A percentile compares a stretch with the other conserved stretches of the same genome.
Evolutionary conservation across 1,140 invertebrate species (phyloP).

Genomic region (Orius laevigatus): DNA sequence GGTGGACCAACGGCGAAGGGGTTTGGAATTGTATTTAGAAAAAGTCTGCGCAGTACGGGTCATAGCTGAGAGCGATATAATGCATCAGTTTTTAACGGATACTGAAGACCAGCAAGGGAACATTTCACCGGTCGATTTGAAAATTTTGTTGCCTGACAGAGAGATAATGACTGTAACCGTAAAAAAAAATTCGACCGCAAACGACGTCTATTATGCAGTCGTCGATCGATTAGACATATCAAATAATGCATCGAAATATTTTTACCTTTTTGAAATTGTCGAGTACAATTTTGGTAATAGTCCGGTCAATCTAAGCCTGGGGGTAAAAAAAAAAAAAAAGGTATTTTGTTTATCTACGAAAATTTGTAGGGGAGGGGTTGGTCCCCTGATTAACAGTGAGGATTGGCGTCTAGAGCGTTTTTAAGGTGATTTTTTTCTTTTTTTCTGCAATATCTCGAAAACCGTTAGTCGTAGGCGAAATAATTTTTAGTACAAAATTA

Average conservation of each 20-base stretch:
- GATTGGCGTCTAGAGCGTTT: too few relatives aligned
- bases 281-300: constrained; percentile 83
- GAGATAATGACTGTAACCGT: constrained; percentile 83
- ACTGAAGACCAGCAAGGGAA: constrained; percentile 68
- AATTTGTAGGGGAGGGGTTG: too few relatives aligned
- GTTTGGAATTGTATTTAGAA: constrained; percentile 93
- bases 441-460: too few relatives aligned
- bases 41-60: constrained; percentile 95
- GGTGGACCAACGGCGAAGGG: constrained; percentile 78
- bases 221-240: constrained; percentile 70
- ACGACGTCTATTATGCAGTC: constrained; percentile 81
- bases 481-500: too few relatives aligned
- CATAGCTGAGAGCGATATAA: constrained; percentile 91
- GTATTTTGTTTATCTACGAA: too few relatives aligned
- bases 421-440: too few relatives aligned
- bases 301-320: too few relatives aligned
- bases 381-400: too few relatives aligned
- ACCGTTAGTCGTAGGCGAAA: too few relatives aligned
- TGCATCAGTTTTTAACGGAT: constrained; percentile 94
- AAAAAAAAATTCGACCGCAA: constrained; percentile 76
- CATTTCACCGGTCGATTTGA: constrained; percentile 80
- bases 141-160: constrained; percentile 52
- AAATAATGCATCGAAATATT: constrained; percentile 69
- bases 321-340: too few relatives aligned
- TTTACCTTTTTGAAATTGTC: constrained; percentile 96